phyloP scores from a whole-genome alignment of 2,797 vertebrate genomes.

The Botia kubotai region DNA sequence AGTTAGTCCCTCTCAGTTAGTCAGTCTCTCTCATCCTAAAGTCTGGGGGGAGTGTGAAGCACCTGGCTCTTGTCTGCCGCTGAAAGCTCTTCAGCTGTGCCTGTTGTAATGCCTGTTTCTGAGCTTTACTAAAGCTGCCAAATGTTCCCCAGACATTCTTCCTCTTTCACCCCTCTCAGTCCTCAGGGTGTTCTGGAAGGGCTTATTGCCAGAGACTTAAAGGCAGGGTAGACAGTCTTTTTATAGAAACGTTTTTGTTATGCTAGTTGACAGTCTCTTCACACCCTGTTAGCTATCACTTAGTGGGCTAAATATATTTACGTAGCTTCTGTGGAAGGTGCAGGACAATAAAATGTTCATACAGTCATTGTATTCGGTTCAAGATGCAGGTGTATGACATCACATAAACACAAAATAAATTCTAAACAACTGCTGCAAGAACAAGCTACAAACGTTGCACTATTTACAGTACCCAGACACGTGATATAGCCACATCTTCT shows the following conservation, averaged over 20 bases:
- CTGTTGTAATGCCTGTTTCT: slow-evolving; percentile 55
- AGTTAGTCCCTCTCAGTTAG: background rate
- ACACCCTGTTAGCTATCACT: no score
- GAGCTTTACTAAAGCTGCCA: slow-evolving; percentile 64
- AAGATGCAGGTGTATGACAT: background rate
- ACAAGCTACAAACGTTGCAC: no score
- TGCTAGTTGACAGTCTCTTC: no score
- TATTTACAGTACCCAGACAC: no score
- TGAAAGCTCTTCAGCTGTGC: slow-evolving; percentile 72
- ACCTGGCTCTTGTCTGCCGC: slow-evolving; percentile 71
- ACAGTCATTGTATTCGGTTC: no score
- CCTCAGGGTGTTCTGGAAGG: slow-evolving; percentile 32
- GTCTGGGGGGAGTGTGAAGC: slow-evolving; percentile 68
- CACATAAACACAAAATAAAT: background rate
- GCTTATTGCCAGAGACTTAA: slow-evolving; percentile 25
- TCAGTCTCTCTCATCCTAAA: slow-evolving; percentile 13
- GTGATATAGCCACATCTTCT: no score
- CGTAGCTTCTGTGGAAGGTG: no score
- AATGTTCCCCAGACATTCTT: slow-evolving; percentile 45
- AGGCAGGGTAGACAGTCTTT: no score
- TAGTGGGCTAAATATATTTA: no score
- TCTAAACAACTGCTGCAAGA: background rate
- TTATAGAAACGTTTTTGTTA: no score
- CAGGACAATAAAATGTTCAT: no score
- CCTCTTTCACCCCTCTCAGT: slow-evolving; percentile 43